A percentile compares a stretch with the other conserved stretches of the same genome.
phyloP scores from a whole-genome alignment of 2,888 invertebrate genomes.

The Drosophila kuntzei region DNA sequence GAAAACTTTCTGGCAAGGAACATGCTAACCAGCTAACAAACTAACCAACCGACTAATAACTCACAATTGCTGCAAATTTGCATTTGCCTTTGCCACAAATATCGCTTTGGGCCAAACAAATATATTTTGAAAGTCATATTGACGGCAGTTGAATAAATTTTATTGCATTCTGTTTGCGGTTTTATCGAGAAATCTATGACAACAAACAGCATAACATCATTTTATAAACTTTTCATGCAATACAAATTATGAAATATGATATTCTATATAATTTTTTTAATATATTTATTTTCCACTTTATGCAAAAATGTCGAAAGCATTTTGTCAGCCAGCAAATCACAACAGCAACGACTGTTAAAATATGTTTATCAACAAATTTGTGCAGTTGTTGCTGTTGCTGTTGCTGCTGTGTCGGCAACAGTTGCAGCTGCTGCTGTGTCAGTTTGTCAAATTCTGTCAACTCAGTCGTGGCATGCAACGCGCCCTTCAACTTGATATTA shows the following conservation, averaged over 20 bases:
- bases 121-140: conserved; percentile 42
- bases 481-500: not conserved
- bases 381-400: conserved; percentile 1
- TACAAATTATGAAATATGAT: conserved; percentile 39
- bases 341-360: conserved; percentile 36
- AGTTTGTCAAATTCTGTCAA: conserved; percentile 46
- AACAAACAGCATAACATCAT: conserved; percentile 15
- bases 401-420: conserved; percentile 15
- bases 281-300: conserved; percentile 28
- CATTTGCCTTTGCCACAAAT: conserved; percentile 42
- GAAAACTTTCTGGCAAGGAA: conserved; percentile 40
- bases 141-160: conserved; percentile 33
- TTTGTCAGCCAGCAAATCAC: conserved; percentile 53
- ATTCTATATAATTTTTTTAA: conserved; percentile 1
- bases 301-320: conserved; percentile 44
- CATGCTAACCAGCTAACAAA: too few relatives aligned
- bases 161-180: conserved; percentile 26
- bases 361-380: conserved; percentile 48
- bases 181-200: conserved; percentile 30
- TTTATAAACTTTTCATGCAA: conserved; percentile 22
- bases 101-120: conserved; percentile 48
- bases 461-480: conserved; percentile 15
- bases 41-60: conserved; percentile 46
- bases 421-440: conserved; percentile 24
- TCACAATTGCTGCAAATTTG: conserved; percentile 53